These are phyloP conservation scores for Theretra japonica DNA, from an alignment of 2,888 invertebrate genomes.

Conservation along the genomic window DNA sequence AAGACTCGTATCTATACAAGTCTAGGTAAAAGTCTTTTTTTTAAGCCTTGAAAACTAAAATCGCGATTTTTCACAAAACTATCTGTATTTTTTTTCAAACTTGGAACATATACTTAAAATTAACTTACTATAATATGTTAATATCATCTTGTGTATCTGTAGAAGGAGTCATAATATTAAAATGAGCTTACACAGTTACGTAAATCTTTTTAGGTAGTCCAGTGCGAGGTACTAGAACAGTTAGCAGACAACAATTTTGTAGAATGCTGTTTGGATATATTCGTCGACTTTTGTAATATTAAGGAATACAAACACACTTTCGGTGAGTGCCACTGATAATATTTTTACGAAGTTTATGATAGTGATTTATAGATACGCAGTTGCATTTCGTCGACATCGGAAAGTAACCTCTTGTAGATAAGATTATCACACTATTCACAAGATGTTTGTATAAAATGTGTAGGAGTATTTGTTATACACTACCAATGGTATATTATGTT, in stretches of 20 bases:
- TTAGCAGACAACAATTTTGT: conserved; percentile 63
- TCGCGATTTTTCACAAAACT: too few species aligned
- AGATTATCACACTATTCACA: conserved; percentile 19
- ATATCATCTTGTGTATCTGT: too few species aligned
- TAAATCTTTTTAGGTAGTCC: conserved; percentile 62
- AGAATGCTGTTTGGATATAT: conserved; percentile 67
- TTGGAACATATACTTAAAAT: too few species aligned
- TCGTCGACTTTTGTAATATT: conserved; percentile 69
- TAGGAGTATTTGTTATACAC: conserved; percentile 1
- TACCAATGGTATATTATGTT: not conserved
- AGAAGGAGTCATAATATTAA: not conserved
- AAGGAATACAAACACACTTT: conserved; percentile 60
- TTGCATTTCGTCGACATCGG: conserved; percentile 8
- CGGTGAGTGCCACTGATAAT: conserved; percentile 54
- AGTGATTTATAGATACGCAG: conserved; percentile 12
- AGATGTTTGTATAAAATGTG: conserved; percentile 28
- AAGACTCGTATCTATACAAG: too few species aligned
- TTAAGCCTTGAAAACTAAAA: too few species aligned
- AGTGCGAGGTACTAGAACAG: conserved; percentile 64
- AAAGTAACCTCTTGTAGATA: conserved; percentile 20
- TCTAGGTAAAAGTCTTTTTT: too few species aligned
- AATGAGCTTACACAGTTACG: conserved; percentile 5
- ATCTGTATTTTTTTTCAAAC: too few species aligned
- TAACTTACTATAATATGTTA: too few species aligned
- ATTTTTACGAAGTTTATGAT: conserved; percentile 1